Base-by-base conservation (phyloP, 2,797 vertebrate species). In the Centroberyx gerrardi region DNA sequence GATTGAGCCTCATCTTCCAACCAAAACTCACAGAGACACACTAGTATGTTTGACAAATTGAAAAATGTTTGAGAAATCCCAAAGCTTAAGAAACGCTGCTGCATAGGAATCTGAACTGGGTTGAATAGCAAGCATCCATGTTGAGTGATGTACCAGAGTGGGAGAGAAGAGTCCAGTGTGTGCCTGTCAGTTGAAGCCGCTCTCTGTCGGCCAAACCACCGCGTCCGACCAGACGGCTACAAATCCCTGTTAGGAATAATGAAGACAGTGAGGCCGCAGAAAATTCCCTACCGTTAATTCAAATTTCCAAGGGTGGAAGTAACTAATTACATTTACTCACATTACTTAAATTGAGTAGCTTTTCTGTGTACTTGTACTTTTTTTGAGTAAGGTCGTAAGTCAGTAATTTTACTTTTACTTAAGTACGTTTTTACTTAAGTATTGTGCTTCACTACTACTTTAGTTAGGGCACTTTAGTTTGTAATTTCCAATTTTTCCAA, bases 161-260 rank as follows among this genome's bases (percentile, higher is more conserved):
- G 14, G 18, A 17, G 3, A 10, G 14, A 33, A 17, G 3, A 10
- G 12, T 54, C 38, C 52, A 29, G 29, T 62, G 55, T 17, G 42
- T 38, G 5, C 8, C 12, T 3, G 44, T 82, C n/a, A 69, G 58
- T 75, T 55, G 72, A 63, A 60, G 28, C 1, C 10, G 68, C 52
- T 12, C 7, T 77, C 68, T 48, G 22, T 31, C 0, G 14, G 59
- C 3, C 56, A 13, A 15, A 92, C 15, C 17, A 80, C 0, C 1
- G 55, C 82, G 17, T 95, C 91, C 52, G 94, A 91, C 8, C 31
- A 72, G 27, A 95, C 3, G 5, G 74, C 63, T 8, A 94, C 60
- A 14, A 94, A 93, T 27, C 92, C 92, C 93, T 95, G 89, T 83
- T 2, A 44, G 42, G 49, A 69, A 71, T 6, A 17, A 58, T 14